Base-by-base conservation (phyloP, 2,113 vertebrate species). In the Tragulus kanchil region DNA sequence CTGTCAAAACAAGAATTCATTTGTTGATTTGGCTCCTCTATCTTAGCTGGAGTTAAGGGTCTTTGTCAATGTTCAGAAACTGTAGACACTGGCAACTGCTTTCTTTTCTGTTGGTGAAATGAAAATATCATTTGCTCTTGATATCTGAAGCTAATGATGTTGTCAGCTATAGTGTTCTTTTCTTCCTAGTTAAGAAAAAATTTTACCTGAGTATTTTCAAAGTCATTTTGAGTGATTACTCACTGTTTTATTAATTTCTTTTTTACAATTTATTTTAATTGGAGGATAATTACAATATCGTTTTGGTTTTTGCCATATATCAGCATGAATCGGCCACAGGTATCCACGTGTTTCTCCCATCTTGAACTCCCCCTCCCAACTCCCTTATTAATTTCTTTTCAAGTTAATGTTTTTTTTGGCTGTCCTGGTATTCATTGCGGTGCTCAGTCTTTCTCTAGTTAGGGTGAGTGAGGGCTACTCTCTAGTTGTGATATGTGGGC, bases 1-100 rank as follows among this genome's bases (percentile, higher is more conserved):
- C 67, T 64, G 54, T 89, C 56, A 89, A 87, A 36, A 85, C 86
- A 78, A 86, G 71, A 96, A 94, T 88, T 65, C 52, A 48, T 89
- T 95, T 95, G 69, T 65, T 96, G 71, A 85, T 59, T 12, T 79
- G 61, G 28, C 61, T 77, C 28, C n/a, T 95, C 4, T 14, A 36
- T 50, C 65, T 19, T 54, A 48, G 45, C 36, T 89, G 19, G 59
- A 73, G 48, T 92, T 71, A 86, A 83, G 17, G n/a, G 77, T 89
- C 48, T 92, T 67, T 94, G 26, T 54, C 25, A 89, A 54, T 64
- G 11, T 42, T 93, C 21, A 25, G 50, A 58, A 36, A 85, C 48
- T 84, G 6, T 64, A 36, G 58, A 85, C 83, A 16, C 3, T 69
- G 64, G 69, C 78, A 77, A 62, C 11, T 48, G 31, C 52, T 93